Evolutionary conservation across 2,888 invertebrate genomes (phyloP), one percentile per base, ranked within the genome.

Genomic region (Creontiades dilutus): DNA sequence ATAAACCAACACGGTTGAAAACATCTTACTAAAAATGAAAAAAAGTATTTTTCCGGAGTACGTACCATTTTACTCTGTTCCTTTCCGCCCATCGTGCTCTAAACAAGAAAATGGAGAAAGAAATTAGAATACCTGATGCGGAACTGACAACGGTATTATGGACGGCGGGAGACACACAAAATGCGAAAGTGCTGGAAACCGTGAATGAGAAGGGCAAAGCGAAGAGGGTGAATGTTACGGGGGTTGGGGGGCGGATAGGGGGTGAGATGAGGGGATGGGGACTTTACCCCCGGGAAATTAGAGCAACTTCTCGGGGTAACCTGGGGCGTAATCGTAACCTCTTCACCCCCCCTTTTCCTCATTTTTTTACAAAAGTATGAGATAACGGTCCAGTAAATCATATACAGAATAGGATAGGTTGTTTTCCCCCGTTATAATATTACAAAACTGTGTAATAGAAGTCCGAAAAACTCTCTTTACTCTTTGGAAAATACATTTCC

Each of bases 101-200:
- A 82, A 82, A 82, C 47, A 82, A 47, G 86, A 55, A 47, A n/a
- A 46, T 37, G 37, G 61, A 37, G 46, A 86, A 37, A 37, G 86
- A 75, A 86, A 86, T 86, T 68, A 86, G 86, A 86, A 86, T 86
- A 86, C 75, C 86, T 86, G 86, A 86, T 86, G 86, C 86, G 86
- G 27, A 86, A 75, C 86, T 86, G 86, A 75, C 86, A 86, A 75
- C 86, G 86, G 86, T 68, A 86, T 86, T 86, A 86, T 75, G 86
- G 86, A 86, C 86, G 86, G 86, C 75, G 19, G 75, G 86, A 86
- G 61, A 86, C 86, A 86, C 68, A 68, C 86, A 75, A 86, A 68
- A 86, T 28, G 55, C 86, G 61, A 75, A 86, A 86, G 75, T 86
- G 14, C 86, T 75, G 75, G 75, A 86, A 86, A 75, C 82, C 52